These are phyloP conservation scores for Enteromius anoplus DNA, from an alignment of 2,797 vertebrate species.

Conservation along the genomic window DNA sequence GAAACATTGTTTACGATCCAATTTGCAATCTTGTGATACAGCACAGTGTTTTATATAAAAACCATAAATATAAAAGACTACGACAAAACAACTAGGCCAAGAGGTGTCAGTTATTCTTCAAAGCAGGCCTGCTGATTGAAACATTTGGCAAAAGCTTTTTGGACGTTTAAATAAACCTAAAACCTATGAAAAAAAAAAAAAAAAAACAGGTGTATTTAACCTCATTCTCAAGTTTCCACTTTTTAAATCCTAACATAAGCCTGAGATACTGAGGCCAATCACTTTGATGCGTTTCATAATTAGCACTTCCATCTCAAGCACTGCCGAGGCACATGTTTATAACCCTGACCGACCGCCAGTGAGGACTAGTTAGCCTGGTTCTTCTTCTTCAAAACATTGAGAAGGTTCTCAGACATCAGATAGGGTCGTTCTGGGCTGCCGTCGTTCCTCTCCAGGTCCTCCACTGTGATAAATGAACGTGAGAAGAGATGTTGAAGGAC, in stretches of 20 bases:
- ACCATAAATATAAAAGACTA: background rate
- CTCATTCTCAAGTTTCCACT: background rate
- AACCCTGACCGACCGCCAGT: background rate
- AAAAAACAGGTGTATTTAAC: background rate
- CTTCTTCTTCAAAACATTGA: conserved; percentile 88
- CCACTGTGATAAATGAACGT: conserved; percentile 81
- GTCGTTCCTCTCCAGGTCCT: conserved; percentile 92
- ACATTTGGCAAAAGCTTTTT: background rate
- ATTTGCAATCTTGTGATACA: background rate
- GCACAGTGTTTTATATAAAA: background rate
- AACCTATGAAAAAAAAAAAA: no score
- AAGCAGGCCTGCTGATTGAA: background rate
- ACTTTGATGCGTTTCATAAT: background rate
- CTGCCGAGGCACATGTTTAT: background rate
- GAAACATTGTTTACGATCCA: background rate
- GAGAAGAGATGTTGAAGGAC: conserved; percentile 19
- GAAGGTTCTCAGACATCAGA: conserved; percentile 88
- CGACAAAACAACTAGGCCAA: background rate
- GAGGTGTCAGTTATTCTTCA: background rate
- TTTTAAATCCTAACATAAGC: background rate
- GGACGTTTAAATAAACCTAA: background rate
- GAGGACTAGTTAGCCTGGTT: conserved; percentile 59
- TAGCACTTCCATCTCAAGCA: background rate
- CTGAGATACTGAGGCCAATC: background rate
- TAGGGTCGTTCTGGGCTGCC: conserved; percentile 87